Conservation (phyloP, 2,113 vertebrate genomes). For the Gymnogyps californianus region DNA sequence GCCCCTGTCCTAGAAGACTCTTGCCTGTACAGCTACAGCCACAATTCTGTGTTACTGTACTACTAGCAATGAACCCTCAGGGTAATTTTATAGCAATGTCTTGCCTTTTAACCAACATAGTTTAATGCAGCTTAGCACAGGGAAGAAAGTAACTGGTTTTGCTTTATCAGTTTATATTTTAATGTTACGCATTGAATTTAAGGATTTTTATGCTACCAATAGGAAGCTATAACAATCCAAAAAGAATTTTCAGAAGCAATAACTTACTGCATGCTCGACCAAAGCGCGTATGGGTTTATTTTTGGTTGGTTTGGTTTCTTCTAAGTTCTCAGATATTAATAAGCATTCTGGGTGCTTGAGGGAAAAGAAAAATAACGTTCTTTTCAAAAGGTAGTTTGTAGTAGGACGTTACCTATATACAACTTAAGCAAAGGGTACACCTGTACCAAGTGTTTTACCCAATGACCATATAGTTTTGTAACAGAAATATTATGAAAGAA, state of each 20-base stretch:
- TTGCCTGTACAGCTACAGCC: not conserved
- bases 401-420: not conserved
- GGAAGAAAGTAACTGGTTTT: not conserved
- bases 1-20: not conserved
- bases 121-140: not conserved
- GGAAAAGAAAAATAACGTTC: not conserved
- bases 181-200: not conserved
- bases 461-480: not conserved
- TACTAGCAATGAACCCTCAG: not conserved
- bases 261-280: not conserved
- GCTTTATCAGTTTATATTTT: not conserved
- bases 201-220: not conserved
- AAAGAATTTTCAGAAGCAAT: not conserved
- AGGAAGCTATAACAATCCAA: not conserved
- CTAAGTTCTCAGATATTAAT: not conserved
- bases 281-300: not conserved
- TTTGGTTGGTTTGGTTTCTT: not conserved
- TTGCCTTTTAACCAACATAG: not conserved
- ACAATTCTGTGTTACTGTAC: not conserved
- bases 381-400: not conserved
- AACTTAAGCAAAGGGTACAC: not conserved
- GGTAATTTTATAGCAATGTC: not conserved
- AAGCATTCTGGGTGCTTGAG: not conserved
- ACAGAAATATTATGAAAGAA: not conserved
- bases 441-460: not conserved